phyloP scores from a whole-genome alignment of 2,113 vertebrate species.

The Panurus biarmicus region DNA sequence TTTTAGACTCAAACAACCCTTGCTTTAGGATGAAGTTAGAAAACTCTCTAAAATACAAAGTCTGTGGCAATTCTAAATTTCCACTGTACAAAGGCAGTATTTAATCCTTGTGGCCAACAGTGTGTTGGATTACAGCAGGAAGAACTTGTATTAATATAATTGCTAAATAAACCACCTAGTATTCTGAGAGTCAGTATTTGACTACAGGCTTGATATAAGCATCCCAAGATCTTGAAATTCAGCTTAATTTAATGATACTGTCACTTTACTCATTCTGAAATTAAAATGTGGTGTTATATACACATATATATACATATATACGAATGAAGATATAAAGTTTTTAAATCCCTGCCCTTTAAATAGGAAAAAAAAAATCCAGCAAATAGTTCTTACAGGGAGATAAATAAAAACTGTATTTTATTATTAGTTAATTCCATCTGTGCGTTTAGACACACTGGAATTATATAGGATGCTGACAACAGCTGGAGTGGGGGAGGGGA shows the following conservation, averaged over 20 bases:
- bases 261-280: background rate
- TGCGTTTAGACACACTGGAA: background rate
- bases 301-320: too few species aligned
- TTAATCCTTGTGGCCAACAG: background rate
- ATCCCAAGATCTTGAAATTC: accelerated
- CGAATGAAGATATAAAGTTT: background rate
- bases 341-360: background rate
- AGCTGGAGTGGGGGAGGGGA: background rate
- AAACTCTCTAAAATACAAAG: background rate
- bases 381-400: background rate
- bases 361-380: background rate
- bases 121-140: background rate
- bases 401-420: background rate
- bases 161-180: background rate
- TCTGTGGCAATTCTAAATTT: background rate
- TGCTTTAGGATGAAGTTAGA: background rate
- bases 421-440: background rate
- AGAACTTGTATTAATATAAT: background rate
- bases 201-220: background rate
- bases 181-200: background rate
- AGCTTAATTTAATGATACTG: background rate
- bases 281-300: background rate
- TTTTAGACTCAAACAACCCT: background rate
- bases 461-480: background rate
- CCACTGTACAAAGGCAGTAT: background rate